Conservation (phyloP, 2,888 invertebrate genomes). For the Lithosia quadra region DNA sequence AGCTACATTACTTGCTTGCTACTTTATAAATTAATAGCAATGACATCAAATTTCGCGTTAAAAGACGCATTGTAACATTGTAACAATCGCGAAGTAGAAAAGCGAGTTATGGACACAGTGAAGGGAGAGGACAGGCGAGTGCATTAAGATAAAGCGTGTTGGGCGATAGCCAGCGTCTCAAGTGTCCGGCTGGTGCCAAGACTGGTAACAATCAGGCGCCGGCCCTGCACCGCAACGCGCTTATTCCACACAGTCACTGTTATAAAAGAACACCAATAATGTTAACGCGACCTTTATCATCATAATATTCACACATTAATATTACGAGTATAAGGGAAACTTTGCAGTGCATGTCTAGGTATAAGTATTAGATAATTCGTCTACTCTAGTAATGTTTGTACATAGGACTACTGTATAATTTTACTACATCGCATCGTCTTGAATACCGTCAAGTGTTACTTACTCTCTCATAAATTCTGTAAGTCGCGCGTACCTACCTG, state of each 20-base stretch:
- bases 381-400: conserved; percentile 40
- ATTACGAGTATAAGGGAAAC: conserved; percentile 13
- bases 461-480: conserved; percentile 57
- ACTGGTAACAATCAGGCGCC: conserved; percentile 54
- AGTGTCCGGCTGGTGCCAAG: conserved; percentile 79
- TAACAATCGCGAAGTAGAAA: conserved; percentile 76
- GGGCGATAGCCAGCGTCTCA: conserved; percentile 82
- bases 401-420: conserved; percentile 61
- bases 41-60: conserved; percentile 64
- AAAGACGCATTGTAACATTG: conserved; percentile 59
- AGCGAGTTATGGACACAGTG: conserved; percentile 74
- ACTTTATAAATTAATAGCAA: conserved; percentile 29
- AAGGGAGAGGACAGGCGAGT: conserved; percentile 76
- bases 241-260: conserved; percentile 18
- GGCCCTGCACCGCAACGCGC: conserved; percentile 40
- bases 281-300: conserved; percentile 11
- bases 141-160: conserved; percentile 83
- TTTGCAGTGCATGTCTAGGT: conserved; percentile 27
- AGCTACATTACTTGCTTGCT: conserved; percentile 59
- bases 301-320: not conserved
- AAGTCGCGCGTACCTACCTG: conserved; percentile 43
- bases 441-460: conserved; percentile 61
- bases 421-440: conserved; percentile 61
- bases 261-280: conserved; percentile 27
- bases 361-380: conserved; percentile 31